phyloP scores from a whole-genome alignment of 2,888 invertebrate species.

The Chymomyza amoena region DNA sequence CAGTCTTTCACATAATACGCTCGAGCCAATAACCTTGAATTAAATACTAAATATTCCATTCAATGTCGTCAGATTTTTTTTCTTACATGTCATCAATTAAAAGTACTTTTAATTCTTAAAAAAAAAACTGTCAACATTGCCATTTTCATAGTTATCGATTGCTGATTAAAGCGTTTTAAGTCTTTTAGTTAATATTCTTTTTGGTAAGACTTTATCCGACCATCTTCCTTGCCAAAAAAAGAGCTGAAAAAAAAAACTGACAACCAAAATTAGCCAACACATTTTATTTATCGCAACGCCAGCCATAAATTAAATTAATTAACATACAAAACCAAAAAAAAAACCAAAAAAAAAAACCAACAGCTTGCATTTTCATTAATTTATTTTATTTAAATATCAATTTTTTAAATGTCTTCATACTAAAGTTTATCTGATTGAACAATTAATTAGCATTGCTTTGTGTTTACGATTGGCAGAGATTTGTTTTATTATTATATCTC shows the following conservation, averaged over 20 bases:
- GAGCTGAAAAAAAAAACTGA: conserved; percentile 18
- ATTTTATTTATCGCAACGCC: conserved; percentile 55
- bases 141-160: no score
- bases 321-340: conserved; percentile 26
- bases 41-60: no score
- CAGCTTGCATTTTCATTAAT: conserved; percentile 38
- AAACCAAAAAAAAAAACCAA: conserved; percentile 18
- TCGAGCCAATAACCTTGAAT: no score
- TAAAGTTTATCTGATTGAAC: conserved; percentile 63
- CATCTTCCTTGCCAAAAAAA: background rate
- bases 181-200: background rate
- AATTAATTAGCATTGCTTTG: conserved; percentile 65
- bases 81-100: no score
- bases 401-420: conserved; percentile 69
- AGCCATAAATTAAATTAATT: conserved; percentile 57
- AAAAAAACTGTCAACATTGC: no score
- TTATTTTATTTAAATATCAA: conserved; percentile 57
- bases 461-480: background rate
- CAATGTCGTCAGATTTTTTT: no score
- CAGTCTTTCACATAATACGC: no score
- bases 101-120: no score
- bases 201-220: background rate
- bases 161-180: background rate
- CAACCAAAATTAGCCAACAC: conserved; percentile 57
- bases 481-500: background rate